Percentiles rank a stretch among this genome's conserved stretches.
Evolutionary conservation across 2,113 vertebrate species (phyloP).

Genomic region (Thalassoma bifasciatum): DNA sequence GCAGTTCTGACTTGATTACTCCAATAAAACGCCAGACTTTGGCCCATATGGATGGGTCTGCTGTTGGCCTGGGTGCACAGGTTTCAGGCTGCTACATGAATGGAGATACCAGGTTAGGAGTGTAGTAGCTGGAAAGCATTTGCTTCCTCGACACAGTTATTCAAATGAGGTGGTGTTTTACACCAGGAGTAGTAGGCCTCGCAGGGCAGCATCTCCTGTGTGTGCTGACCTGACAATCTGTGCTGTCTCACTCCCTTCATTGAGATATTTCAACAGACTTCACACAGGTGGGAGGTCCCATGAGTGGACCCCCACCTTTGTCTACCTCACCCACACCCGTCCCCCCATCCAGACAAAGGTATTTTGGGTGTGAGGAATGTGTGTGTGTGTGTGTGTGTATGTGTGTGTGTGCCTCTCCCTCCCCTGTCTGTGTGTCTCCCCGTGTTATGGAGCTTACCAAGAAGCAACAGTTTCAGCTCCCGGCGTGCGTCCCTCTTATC

Average conservation of each 20-base stretch:
- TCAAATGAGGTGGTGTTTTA: conserved; percentile 63
- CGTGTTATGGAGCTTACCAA: conserved; percentile 83
- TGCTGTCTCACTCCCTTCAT: conserved; percentile 56
- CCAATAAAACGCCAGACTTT: conserved; percentile 76
- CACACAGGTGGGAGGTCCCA: conserved; percentile 53
- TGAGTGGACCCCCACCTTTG: background rate
- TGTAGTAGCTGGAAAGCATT: conserved; percentile 30
- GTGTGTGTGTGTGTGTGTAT: too few species aligned
- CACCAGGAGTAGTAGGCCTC: conserved; percentile 30
- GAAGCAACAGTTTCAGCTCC: conserved; percentile 94
- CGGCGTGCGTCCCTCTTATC: conserved; percentile 92
- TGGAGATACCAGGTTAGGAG: background rate
- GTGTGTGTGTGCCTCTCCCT: background rate
- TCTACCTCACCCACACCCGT: background rate
- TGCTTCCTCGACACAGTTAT: conserved; percentile 65
- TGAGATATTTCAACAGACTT: conserved; percentile 24
- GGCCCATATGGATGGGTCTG: conserved; percentile 47
- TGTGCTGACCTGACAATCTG: conserved; percentile 56
- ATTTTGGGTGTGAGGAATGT: conserved; percentile 39
- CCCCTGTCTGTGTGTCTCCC: conserved; percentile 10
- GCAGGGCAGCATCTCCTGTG: conserved; percentile 22
- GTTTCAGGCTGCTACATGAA: conserved; percentile 1
- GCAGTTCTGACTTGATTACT: conserved; percentile 43
- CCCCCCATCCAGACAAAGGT: background rate
- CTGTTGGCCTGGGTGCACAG: conserved; percentile 14